phyloP scores from a whole-genome alignment of 2,113 vertebrate genomes.

The Myocastor coypus region DNA sequence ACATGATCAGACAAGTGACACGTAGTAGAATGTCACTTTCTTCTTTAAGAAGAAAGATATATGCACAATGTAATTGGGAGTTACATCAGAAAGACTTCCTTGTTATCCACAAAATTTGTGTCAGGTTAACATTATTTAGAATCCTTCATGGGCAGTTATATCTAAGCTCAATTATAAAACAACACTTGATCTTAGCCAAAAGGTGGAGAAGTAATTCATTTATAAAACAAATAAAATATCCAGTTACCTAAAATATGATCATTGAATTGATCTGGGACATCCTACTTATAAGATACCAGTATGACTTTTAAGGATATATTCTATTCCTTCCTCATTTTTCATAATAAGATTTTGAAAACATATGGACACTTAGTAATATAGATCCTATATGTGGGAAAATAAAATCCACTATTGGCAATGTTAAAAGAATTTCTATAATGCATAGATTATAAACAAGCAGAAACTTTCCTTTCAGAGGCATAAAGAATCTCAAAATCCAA shows the following conservation, averaged over 20 bases:
- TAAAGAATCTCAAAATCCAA: neutral
- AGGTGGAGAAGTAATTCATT: neutral
- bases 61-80: neutral
- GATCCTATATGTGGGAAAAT: neutral
- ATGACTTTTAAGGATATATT: neutral
- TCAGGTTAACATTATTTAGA: neutral
- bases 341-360: neutral
- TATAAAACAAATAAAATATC: neutral
- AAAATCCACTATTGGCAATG: neutral
- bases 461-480: conserved; percentile 25
- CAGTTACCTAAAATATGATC: neutral
- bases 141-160: neutral
- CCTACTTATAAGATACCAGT: neutral
- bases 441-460: neutral
- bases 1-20: neutral
- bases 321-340: neutral
- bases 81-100: neutral
- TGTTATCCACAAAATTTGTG: conserved; percentile 9
- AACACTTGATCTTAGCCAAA: neutral
- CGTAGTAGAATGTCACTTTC: neutral
- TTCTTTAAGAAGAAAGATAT: neutral
- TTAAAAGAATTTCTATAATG: neutral
- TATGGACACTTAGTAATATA: neutral
- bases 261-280: neutral
- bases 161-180: conserved; percentile 7